Conservation (phyloP, 1,140 invertebrate species). For the Bombus haemorrhoidalis region DNA sequence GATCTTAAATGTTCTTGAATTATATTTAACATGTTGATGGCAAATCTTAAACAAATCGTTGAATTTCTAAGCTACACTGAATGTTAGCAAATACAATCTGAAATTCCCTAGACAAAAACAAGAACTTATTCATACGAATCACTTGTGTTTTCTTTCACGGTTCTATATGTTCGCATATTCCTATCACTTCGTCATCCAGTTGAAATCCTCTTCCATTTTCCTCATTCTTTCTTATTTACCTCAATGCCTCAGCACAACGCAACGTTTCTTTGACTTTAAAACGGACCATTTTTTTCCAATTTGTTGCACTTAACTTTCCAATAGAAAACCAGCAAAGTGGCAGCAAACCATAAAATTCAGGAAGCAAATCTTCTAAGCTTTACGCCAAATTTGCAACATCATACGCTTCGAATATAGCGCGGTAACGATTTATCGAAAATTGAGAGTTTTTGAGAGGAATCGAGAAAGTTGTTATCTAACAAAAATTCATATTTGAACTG, state of each 20-base stretch:
- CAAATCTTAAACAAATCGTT: neutral
- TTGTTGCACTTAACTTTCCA: neutral
- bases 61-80: neutral
- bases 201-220: neutral
- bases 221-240: neutral
- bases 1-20: neutral
- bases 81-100: too few species aligned
- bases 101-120: too few species aligned
- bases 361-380: neutral
- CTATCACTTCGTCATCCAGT: neutral
- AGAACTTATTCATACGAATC: neutral
- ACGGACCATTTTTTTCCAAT: too few species aligned
- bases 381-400: neutral
- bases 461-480: too few species aligned
- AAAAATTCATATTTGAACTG: too few species aligned
- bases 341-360: neutral
- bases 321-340: neutral
- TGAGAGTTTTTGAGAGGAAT: too few species aligned
- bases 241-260: too few species aligned
- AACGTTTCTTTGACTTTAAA: constrained; percentile 7
- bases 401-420: neutral
- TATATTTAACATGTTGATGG: too few species aligned
- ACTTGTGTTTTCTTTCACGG: neutral
- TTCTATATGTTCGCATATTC: neutral
- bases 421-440: neutral